phyloP scores from a whole-genome alignment of 2,113 vertebrate genomes.

The Garra rufa region DNA sequence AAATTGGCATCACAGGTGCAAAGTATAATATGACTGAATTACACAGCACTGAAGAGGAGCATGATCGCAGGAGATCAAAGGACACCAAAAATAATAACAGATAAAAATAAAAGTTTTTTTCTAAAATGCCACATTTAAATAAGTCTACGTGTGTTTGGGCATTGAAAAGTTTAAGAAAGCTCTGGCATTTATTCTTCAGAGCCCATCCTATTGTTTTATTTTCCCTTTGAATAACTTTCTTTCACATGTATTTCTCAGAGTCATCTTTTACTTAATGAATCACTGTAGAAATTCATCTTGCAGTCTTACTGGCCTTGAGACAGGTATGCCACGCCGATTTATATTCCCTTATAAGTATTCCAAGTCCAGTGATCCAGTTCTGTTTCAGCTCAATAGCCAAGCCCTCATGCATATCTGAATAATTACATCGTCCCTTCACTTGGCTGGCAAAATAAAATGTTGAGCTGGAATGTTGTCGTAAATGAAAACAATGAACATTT shows the following conservation, averaged over 20 bases:
- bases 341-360: slow-evolving; percentile 50
- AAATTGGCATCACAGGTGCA: slow-evolving; percentile 19
- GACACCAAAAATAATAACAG: slow-evolving; percentile 18
- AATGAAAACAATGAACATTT: slow-evolving; percentile 54
- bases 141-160: background rate
- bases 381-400: slow-evolving; percentile 22
- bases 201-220: background rate
- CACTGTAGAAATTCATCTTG: slow-evolving; percentile 23
- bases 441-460: slow-evolving; percentile 23
- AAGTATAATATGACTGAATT: slow-evolving; percentile 37
- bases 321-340: slow-evolving; percentile 1
- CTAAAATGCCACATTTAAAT: slow-evolving; percentile 29
- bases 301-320: slow-evolving; percentile 18
- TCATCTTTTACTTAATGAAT: slow-evolving; percentile 10
- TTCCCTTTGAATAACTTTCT: background rate
- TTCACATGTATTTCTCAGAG: background rate
- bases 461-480: slow-evolving; percentile 34
- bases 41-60: slow-evolving; percentile 21
- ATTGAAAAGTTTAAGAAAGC: background rate
- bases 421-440: slow-evolving; percentile 46
- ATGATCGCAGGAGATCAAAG: slow-evolving; percentile 32
- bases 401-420: slow-evolving; percentile 39
- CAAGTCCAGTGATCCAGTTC: slow-evolving; percentile 37
- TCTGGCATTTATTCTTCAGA: background rate
- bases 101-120: background rate